Evolutionary conservation across 2,888 invertebrate genomes (phyloP), one percentile per base, ranked within the genome.

Genomic region (Cheilosia soror): DNA sequence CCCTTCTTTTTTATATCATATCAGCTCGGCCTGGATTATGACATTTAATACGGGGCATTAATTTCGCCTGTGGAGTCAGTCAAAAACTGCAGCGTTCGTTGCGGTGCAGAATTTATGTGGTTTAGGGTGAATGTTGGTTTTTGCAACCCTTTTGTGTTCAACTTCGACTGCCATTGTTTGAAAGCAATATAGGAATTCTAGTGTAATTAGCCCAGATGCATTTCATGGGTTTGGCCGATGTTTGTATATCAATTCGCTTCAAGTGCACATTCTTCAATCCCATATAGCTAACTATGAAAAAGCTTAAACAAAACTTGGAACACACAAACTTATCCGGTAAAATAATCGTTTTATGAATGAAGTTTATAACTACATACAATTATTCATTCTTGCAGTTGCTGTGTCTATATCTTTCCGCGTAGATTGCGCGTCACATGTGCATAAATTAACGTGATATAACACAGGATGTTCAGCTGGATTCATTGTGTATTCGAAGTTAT

Each of bases 41-140:
- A 84, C 80, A 84, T 84, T 84, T 79, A 80, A 84, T 80, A 71
- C 80, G 65, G 75, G 29, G 75, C 80, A 76, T 84, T 65, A 53
- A 71, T 51, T 65, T 84, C 47, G 71, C 65, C 65, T 44, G 58
- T 27, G 71, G 47, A 76, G 44, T 71, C 72, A 60, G 55, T 66
- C 51, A 68, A 73, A 83, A 68, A 72, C 47, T 65, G 65, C 79
- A 84, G 84, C 47, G 47, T 76, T 55, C 57, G 20, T 7, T 62
- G 69, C 20, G 31, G 47, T 65, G n/a, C 44, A 15, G 29, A 6
- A 7, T 25, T 49, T 51, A 51, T 63, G 69, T 57, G 77, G 69
- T 63, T 63, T 44, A 11, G 76, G 63, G 55, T 65, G 63, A 47
- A 44, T 75, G 37, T 63, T 9, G 31, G 29, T 20, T 63, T 72